A percentile compares a stretch with the other conserved stretches of the same genome.
These are phyloP conservation scores for Argyresthia albistria DNA, from an alignment of 2,888 invertebrate species.

Conservation along the genomic window DNA sequence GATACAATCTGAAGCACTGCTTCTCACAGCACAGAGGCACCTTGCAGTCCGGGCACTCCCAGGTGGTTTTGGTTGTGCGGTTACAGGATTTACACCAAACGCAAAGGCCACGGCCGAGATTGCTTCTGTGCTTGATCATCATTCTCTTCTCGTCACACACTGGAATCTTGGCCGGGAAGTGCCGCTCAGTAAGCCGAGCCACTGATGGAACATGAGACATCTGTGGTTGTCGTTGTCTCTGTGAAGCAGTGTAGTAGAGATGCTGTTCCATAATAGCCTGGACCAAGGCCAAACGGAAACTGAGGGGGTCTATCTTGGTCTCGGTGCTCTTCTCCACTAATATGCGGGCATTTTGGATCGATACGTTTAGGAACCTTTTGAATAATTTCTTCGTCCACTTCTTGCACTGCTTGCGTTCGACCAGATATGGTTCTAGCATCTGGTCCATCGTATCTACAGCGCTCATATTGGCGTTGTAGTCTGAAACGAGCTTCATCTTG, in stretches of 20 bases:
- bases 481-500: neutral
- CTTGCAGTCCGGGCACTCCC: neutral
- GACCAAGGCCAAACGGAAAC: conserved; percentile 5
- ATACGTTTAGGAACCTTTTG: conserved; percentile 6
- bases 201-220: no score
- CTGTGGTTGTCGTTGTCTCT: no score
- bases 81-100: neutral
- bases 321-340: neutral
- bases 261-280: conserved; percentile 2
- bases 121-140: no score
- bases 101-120: neutral
- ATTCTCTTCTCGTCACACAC: no score
- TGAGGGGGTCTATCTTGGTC: neutral
- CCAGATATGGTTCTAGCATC: conserved; percentile 1
- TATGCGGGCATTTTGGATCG: conserved; percentile 6
- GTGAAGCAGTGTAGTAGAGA: neutral
- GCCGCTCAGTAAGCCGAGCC: no score
- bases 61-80: neutral
- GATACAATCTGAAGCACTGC: no score
- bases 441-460: neutral
- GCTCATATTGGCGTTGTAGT: conserved; percentile 1
- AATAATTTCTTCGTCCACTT: conserved; percentile 8
- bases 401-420: conserved; percentile 7
- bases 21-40: no score
- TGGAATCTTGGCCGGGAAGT: no score